Conservation (phyloP, 2,888 invertebrate genomes). For the Eilema griseolum region DNA sequence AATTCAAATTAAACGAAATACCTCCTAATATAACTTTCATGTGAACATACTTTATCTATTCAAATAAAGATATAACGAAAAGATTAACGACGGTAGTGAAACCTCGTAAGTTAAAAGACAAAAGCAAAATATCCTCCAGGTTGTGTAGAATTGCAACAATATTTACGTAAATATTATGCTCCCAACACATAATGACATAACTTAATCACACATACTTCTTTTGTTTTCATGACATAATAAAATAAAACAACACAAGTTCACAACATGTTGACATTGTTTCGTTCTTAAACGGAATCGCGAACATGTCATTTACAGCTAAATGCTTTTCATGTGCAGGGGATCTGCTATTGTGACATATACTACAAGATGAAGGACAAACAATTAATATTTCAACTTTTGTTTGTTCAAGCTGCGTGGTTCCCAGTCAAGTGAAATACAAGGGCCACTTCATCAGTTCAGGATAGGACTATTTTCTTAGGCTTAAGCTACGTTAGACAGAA, state of each 20-base stretch:
- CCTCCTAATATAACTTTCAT: not conserved
- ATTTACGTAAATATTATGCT: not conserved
- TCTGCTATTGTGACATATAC: not conserved
- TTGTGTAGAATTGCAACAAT: not conserved
- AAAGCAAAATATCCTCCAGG: not conserved
- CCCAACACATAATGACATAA: conserved; percentile 1
- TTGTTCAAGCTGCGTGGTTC: not conserved
- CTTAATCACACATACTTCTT: not conserved
- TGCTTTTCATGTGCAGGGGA: not conserved
- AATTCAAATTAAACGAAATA: not conserved
- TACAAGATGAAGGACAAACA: not conserved
- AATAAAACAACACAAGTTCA: not conserved
- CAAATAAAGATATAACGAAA: not conserved
- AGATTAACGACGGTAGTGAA: not conserved
- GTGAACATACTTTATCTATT: not conserved
- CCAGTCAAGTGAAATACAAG: not conserved
- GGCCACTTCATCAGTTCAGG: not conserved
- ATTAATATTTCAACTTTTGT: not conserved
- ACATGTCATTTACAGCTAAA: conserved; percentile 4
- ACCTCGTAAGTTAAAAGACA: not conserved
- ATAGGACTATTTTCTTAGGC: not conserved
- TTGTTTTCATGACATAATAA: not conserved
- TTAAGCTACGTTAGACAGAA: no score
- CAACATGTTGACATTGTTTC: not conserved
- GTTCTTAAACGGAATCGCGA: not conserved